Base-by-base conservation (phyloP, 2,113 vertebrate species). In the Gila orcuttii region DNA sequence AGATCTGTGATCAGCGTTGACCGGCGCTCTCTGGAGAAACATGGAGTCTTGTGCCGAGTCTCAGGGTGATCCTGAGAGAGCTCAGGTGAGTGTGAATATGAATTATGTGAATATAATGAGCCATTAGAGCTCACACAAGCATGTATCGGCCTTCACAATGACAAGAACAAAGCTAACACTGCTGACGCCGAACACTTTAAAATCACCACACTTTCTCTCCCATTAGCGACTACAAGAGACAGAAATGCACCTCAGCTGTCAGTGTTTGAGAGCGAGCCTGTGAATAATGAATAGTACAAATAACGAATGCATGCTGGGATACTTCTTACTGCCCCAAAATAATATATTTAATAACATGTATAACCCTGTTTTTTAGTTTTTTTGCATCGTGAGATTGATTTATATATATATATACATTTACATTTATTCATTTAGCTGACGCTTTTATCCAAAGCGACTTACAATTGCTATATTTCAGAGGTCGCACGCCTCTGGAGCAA, bases 1-100 rank as follows among this genome's bases (percentile, higher is more conserved):
- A 82, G 84, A 69, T 42, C 64, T 87, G 87, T 62, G 87, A 88
- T 80, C 87, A 69, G 66, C 87, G n/a, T 83, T 92, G 89, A 91
- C 85, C 50, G 87, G 69, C 84, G 60, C 85, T 84, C 87, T 85
- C 85, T 82, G 92, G 28, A 69, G 55, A 79, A 83, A 81, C 89
- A 95, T 95, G 93, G 94, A 95, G 90, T 91, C 91, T 69, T 92
- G 92, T 69, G 91, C 93, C 1, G 93, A 95, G 84, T 90, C 91
- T 86, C 93, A 93, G 88, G 92, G 89, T 88, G 94, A 94, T 85
- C 88, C 92, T 50, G 91, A 94, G 85, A 92, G 90, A 89, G 89
- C 93, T 91, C 90, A 93, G 93, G 94, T 95, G 86, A 94, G 93
- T 2, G 0, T 50, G 47, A 13, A 75, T 45, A 8, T 64, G 13